phyloP scores from a whole-genome alignment of 53 echinoderm and acorn worm genomes.

The Luidia sarsii region DNA sequence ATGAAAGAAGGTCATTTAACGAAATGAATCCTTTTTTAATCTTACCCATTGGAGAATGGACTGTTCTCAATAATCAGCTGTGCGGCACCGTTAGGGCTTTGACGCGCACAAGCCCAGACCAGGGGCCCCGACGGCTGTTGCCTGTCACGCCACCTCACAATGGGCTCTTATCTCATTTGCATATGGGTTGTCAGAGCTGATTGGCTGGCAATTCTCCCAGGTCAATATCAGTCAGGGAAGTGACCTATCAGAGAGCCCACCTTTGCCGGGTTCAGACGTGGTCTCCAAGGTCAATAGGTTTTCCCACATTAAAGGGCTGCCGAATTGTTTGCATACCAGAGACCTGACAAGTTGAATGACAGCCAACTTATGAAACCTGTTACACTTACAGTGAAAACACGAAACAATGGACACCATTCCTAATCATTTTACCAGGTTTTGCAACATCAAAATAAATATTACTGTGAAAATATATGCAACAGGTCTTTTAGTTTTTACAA shows the following conservation, averaged over 20 bases:
- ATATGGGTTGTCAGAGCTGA: conserved; percentile 21
- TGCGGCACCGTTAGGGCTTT: conserved; percentile 20
- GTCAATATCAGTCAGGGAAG: conserved; percentile 50
- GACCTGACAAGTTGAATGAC: conserved; percentile 14
- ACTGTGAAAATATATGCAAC: too few relatives aligned
- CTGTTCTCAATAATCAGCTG: conserved; percentile 38
- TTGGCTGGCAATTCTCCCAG: conserved; percentile 45
- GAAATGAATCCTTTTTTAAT: background rate
- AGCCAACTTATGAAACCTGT: background rate
- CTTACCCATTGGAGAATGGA: conserved; percentile 7
- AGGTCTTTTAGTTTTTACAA: too few relatives aligned
- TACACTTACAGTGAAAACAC: too few relatives aligned
- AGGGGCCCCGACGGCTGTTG: conserved; percentile 30
- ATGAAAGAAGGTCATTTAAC: background rate
- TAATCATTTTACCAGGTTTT: too few relatives aligned
- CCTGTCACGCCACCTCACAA: conserved; percentile 27
- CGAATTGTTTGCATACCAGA: conserved; percentile 47
- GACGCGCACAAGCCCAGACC: background rate
- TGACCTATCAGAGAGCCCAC: conserved; percentile 40
- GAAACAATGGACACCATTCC: too few relatives aligned
- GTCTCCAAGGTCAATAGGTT: conserved; percentile 47
- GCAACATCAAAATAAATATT: too few relatives aligned
- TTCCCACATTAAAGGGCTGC: conserved; percentile 33
- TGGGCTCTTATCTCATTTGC: conserved; percentile 18
- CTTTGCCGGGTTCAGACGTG: conserved; percentile 18